These are phyloP conservation scores for Artemia sp. DNA, from an alignment of 2,888 invertebrate genomes.

Conservation along the genomic window DNA sequence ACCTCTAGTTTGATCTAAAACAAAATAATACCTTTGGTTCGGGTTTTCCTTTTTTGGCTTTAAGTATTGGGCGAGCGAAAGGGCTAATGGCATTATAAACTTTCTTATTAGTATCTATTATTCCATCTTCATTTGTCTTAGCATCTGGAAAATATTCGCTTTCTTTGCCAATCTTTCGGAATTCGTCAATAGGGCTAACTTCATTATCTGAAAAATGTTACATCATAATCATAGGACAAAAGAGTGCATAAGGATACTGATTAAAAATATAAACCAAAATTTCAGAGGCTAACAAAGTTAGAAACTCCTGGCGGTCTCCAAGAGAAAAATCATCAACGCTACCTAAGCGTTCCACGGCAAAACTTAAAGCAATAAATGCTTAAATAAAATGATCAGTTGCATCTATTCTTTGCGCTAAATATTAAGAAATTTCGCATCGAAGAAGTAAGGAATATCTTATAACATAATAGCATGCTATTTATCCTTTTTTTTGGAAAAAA, in stretches of 20 bases:
- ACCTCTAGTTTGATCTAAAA: too few species aligned
- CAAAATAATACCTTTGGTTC: background rate
- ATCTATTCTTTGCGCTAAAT: too few species aligned
- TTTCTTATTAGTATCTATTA: background rate
- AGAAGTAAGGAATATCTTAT: too few species aligned
- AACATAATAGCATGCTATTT: too few species aligned
- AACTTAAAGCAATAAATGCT: too few species aligned
- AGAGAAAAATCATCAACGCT: too few species aligned
- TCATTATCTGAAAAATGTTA: background rate
- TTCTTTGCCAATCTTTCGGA: slow-evolving; percentile 13
- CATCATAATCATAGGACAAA: background rate
- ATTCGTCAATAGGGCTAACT: slow-evolving; percentile 1
- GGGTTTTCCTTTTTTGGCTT: background rate
- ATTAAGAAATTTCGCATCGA: too few species aligned
- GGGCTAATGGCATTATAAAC: background rate
- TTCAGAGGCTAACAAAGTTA: background rate
- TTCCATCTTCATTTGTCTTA: background rate
- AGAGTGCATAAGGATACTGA: background rate
- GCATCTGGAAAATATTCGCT: slow-evolving; percentile 3
- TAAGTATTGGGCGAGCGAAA: background rate
- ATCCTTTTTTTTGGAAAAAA: too few species aligned
- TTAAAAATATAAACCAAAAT: background rate
- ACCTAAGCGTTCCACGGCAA: too few species aligned
- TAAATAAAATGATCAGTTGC: too few species aligned
- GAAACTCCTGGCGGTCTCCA: too few species aligned